These are phyloP conservation scores for Eublepharis macularius DNA, from an alignment of 2,113 vertebrate species.

Conservation along the genomic window DNA sequence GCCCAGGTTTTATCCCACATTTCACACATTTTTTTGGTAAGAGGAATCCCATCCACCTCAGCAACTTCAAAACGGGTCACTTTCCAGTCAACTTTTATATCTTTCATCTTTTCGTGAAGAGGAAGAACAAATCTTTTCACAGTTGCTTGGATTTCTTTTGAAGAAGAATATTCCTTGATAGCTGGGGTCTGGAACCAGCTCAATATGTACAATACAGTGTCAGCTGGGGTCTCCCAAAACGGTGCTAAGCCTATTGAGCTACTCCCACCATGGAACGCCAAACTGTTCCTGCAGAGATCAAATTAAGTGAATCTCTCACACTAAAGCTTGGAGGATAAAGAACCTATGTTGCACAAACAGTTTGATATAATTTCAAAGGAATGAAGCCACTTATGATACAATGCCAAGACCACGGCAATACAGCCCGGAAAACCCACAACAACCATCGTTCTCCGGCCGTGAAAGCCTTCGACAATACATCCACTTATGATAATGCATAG, in stretches of 20 bases:
- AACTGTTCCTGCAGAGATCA: too few species aligned
- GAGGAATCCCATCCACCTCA: slow-evolving; percentile 55
- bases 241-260: too few species aligned
- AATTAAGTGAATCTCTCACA: too few species aligned
- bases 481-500: too few species aligned
- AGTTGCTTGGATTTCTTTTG: not conserved
- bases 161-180: not conserved
- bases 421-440: too few species aligned
- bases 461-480: too few species aligned
- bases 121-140: slow-evolving; percentile 10
- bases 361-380: too few species aligned
- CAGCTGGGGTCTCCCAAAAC: not conserved
- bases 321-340: too few species aligned
- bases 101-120: slow-evolving; percentile 56
- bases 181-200: not conserved
- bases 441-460: too few species aligned
- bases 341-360: too few species aligned
- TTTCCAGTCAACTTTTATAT: slow-evolving; percentile 33
- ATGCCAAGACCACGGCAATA: too few species aligned
- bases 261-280: not conserved
- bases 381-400: too few species aligned
- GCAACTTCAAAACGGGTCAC: accelerated
- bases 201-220: not conserved
- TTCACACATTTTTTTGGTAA: slow-evolving; percentile 3
- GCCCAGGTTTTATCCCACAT: slow-evolving; percentile 61